phyloP scores from a whole-genome alignment of 2,888 invertebrate species.

The Acanthoscelides obtectus region DNA sequence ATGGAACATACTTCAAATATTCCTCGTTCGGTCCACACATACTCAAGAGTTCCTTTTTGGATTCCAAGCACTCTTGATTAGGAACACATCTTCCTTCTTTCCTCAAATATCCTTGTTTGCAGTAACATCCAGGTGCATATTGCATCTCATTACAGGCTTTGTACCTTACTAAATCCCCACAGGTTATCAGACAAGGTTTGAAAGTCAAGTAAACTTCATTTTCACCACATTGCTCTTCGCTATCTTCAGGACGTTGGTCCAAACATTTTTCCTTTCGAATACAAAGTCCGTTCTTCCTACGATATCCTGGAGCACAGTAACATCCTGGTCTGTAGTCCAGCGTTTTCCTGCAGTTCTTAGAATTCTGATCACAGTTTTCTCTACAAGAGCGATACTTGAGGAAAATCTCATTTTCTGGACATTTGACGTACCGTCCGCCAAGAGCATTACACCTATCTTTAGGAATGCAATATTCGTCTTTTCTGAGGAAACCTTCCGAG shows the following conservation, averaged over 20 bases:
- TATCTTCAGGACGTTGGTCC: neutral
- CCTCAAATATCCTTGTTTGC: neutral
- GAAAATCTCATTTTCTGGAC: neutral
- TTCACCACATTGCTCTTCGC: neutral
- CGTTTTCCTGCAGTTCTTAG: neutral
- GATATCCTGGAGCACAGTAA: neutral
- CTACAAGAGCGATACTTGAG: neutral
- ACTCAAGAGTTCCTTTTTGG: too few relatives aligned
- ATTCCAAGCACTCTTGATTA: neutral
- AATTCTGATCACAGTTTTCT: neutral
- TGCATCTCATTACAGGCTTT: neutral
- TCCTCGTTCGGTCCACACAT: constrained; percentile 1
- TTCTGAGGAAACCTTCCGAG: neutral
- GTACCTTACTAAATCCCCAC: neutral
- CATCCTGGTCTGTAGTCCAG: neutral
- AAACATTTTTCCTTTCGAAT: neutral
- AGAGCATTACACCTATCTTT: neutral
- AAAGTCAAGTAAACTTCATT: neutral
- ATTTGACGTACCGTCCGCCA: neutral
- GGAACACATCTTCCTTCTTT: neutral
- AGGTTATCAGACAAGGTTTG: neutral
- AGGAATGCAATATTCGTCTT: neutral
- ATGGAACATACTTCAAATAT: constrained; percentile 1
- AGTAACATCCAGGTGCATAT: neutral
- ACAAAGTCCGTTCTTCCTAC: neutral